These are phyloP conservation scores for Synanthedon andrenaeformis DNA, from an alignment of 2,888 invertebrate genomes.

Conservation along the genomic window DNA sequence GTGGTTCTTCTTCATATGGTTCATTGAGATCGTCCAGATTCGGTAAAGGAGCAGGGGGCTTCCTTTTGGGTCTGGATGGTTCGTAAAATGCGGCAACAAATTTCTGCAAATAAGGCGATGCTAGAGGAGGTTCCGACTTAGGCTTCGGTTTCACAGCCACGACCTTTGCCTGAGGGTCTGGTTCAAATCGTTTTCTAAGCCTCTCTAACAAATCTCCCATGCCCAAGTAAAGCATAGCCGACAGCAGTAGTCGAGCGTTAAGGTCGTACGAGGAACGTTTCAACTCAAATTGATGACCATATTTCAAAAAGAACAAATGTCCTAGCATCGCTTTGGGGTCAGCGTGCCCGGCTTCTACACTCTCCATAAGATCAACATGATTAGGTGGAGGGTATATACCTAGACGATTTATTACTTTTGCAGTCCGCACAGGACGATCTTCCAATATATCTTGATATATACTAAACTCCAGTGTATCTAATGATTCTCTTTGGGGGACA, in stretches of 20 bases:
- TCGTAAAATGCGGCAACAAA: slow-evolving; percentile 33
- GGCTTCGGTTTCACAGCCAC: slow-evolving; percentile 20
- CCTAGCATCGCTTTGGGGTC: slow-evolving; percentile 53
- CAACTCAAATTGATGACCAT: slow-evolving; percentile 36
- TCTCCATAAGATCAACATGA: slow-evolving; percentile 35
- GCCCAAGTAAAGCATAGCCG: slow-evolving; percentile 48
- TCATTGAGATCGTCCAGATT: slow-evolving; percentile 43
- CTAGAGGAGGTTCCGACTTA: slow-evolving; percentile 19
- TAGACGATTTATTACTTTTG: slow-evolving; percentile 26
- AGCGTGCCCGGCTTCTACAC: slow-evolving; percentile 31
- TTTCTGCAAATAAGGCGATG: slow-evolving; percentile 47
- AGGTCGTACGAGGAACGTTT: slow-evolving; percentile 33
- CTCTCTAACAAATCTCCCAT: slow-evolving; percentile 30
- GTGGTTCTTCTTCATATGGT: slow-evolving; percentile 40
- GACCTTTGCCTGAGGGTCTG: slow-evolving; percentile 17
- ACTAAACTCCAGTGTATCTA: slow-evolving; percentile 31
- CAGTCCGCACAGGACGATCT: slow-evolving; percentile 35
- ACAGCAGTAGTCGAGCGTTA: slow-evolving; percentile 45
- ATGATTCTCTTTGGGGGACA: slow-evolving; percentile 35
- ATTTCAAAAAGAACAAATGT: slow-evolving; percentile 34
- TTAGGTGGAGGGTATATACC: slow-evolving; percentile 42
- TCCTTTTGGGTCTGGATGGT: slow-evolving; percentile 17
- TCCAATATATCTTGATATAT: slow-evolving; percentile 53
- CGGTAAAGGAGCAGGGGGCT: slow-evolving; percentile 36
- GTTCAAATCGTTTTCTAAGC: slow-evolving; percentile 34